Evolutionary conservation across 2,113 vertebrate species (phyloP).

Genomic region (Cervus canadensis): DNA sequence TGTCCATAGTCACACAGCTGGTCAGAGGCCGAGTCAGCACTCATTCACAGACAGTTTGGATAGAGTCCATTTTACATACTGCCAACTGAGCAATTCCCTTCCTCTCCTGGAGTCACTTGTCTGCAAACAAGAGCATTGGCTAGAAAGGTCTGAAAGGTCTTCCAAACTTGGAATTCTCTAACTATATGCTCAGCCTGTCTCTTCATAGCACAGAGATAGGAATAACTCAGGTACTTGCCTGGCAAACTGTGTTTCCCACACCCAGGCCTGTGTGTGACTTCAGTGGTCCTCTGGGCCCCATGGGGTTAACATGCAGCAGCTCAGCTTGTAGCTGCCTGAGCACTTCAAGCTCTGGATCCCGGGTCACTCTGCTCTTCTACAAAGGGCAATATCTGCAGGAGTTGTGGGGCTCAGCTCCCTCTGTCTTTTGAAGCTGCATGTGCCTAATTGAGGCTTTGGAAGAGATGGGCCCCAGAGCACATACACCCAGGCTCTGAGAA

Average conservation of each 20-base stretch:
- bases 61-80: not conserved
- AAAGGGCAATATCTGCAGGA: not conserved
- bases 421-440: conserved; percentile 66
- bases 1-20: not conserved
- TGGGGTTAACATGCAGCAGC: not conserved
- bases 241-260: not conserved
- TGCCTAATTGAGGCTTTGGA: conserved; percentile 73
- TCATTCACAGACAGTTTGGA: not conserved
- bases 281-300: not conserved
- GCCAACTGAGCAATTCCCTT: not conserved
- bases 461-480: conserved; percentile 56
- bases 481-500: conserved; percentile 39
- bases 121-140: not conserved
- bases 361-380: not conserved
- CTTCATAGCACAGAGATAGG: not conserved
- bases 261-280: not conserved
- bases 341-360: not conserved
- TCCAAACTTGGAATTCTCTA: not conserved
- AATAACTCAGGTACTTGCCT: not conserved
- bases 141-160: not conserved
- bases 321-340: not conserved
- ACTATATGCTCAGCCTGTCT: not conserved
- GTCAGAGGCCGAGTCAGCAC: not conserved
- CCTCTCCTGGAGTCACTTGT: not conserved
- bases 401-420: conserved; percentile 33